phyloP scores from a whole-genome alignment of 2,113 vertebrate genomes.

The Campylomormyrus tamandua region DNA sequence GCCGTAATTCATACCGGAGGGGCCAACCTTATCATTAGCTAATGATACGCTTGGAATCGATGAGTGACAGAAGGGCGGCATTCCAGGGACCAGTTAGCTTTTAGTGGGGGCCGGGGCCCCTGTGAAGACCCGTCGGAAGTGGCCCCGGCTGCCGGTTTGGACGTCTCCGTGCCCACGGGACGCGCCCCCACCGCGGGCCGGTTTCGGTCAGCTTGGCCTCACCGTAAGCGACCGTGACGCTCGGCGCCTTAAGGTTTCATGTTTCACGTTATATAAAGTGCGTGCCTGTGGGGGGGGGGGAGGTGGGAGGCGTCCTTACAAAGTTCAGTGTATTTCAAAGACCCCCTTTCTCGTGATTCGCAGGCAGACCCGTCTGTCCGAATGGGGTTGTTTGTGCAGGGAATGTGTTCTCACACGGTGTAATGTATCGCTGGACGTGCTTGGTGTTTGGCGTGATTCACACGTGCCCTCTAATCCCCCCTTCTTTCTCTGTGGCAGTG shows the following conservation, averaged over 20 bases:
- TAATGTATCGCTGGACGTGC: neutral
- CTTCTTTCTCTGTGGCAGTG: slow-evolving; percentile 7
- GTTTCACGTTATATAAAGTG: neutral
- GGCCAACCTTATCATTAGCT: neutral
- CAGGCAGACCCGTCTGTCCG: neutral
- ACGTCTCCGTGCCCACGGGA: neutral
- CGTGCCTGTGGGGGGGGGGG: neutral
- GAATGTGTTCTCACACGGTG: neutral
- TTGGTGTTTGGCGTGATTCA: neutral
- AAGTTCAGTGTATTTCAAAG: neutral
- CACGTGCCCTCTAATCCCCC: neutral
- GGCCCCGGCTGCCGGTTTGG: neutral
- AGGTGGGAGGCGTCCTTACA: neutral
- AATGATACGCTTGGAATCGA: neutral
- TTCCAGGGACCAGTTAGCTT: neutral
- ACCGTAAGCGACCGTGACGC: neutral
- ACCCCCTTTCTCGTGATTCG: neutral
- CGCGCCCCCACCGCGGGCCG: neutral
- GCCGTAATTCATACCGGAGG: neutral
- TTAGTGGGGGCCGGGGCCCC: neutral
- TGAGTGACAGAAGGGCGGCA: neutral
- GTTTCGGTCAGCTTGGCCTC: neutral
- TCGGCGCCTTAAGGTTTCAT: neutral
- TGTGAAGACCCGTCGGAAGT: neutral
- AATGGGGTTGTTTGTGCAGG: neutral